phyloP scores from a whole-genome alignment of 2,888 invertebrate genomes.

The Callimorpha dominula region DNA sequence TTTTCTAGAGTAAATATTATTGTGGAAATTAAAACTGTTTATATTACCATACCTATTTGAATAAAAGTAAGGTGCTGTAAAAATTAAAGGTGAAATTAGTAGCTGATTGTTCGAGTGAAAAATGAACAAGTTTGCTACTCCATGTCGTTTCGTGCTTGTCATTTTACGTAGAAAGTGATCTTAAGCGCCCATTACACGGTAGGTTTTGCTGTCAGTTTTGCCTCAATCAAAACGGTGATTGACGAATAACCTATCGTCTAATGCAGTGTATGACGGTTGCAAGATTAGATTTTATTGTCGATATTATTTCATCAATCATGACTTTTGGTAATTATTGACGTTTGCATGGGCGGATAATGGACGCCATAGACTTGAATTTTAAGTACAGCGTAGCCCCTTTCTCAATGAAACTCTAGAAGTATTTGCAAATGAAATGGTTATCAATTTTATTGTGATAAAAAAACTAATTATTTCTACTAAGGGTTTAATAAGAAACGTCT shows the following conservation, averaged over 20 bases:
- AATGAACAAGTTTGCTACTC: neutral
- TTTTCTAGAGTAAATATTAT: slow-evolving; percentile 49
- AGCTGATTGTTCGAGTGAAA: slow-evolving; percentile 6
- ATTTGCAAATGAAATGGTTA: no score
- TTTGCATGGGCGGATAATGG: no score
- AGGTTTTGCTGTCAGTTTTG: no score
- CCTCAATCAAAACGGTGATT: no score
- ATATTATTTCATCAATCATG: no score
- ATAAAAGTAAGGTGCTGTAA: slow-evolving; percentile 23
- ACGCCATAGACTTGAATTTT: neutral
- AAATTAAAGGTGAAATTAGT: slow-evolving; percentile 24
- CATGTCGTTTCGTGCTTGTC: neutral
- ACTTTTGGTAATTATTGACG: no score
- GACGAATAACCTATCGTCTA: no score
- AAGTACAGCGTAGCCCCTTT: neutral
- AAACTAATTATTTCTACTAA: neutral
- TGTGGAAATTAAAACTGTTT: slow-evolving; percentile 40
- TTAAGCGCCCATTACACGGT: no score
- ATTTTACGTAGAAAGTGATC: slow-evolving; percentile 3
- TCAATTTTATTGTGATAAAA: neutral
- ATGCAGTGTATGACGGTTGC: no score
- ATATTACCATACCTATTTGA: slow-evolving; percentile 41
- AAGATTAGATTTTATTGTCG: no score
- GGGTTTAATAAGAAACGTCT: neutral
- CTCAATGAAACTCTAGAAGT: neutral